Percentiles rank a stretch among this genome's conserved stretches.
Conservation (phyloP, 1,140 invertebrate species). For the Ericerus pela region DNA sequence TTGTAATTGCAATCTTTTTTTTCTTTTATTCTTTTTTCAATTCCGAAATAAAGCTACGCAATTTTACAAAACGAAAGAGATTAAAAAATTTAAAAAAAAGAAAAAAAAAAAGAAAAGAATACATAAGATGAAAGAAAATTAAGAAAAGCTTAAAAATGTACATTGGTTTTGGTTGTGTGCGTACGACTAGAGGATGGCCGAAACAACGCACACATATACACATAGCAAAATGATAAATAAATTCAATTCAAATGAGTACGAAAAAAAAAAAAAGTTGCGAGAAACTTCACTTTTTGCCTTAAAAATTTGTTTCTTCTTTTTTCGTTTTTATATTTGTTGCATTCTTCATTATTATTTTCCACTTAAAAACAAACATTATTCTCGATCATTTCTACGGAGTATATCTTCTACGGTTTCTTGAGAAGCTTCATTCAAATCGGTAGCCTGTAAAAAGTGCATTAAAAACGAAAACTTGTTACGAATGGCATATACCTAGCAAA, state of each 20-base stretch:
- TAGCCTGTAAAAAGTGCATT: slow-evolving; percentile 42
- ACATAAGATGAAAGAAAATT: background rate
- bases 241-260: background rate
- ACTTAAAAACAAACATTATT: slow-evolving; percentile 54
- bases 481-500: background rate
- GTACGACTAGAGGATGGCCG: background rate
- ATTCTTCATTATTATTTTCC: background rate
- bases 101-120: slow-evolving; percentile 1
- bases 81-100: background rate
- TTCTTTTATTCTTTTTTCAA: background rate
- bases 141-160: background rate
- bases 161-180: background rate
- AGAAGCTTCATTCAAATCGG: slow-evolving; percentile 78
- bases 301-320: background rate
- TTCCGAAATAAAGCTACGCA: background rate
- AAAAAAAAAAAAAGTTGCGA: background rate
- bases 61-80: background rate
- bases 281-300: background rate
- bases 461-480: background rate
- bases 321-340: too few species aligned
- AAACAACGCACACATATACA: slow-evolving; percentile 5
- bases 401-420: slow-evolving; percentile 84
- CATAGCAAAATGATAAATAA: too few species aligned
- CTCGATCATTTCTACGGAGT: slow-evolving; percentile 77
- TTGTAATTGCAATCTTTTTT: too few species aligned